Conservation (phyloP, 2,888 invertebrate species). For the Campaea margaritaria region DNA sequence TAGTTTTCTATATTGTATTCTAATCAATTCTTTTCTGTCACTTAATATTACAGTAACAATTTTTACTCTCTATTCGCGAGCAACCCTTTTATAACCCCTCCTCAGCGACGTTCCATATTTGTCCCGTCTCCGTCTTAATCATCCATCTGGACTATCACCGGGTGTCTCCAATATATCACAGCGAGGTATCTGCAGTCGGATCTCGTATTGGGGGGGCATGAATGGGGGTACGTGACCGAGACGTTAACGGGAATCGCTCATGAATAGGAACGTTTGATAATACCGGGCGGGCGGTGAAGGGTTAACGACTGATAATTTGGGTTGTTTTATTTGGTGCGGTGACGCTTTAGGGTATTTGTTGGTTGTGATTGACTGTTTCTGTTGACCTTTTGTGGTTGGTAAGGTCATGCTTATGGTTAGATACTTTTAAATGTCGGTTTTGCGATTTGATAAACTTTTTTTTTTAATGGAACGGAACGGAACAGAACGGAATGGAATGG, state of each 20-base stretch:
- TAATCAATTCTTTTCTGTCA: too few species aligned
- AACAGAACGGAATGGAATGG: too few species aligned
- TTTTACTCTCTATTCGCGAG: not conserved
- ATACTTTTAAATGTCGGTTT: too few species aligned
- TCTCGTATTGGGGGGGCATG: slow-evolving; percentile 52
- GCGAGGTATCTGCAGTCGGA: slow-evolving; percentile 48
- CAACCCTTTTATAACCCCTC: slow-evolving; percentile 17
- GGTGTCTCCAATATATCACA: slow-evolving; percentile 51
- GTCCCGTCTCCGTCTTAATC: slow-evolving; percentile 40
- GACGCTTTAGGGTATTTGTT: not conserved
- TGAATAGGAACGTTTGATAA: slow-evolving; percentile 44
- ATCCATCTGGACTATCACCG: slow-evolving; percentile 44
- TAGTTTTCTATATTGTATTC: too few species aligned
- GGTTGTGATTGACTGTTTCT: not conserved
- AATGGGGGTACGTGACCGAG: slow-evolving; percentile 56
- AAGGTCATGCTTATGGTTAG: too few species aligned
- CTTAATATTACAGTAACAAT: not conserved
- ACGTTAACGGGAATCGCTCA: slow-evolving; percentile 43
- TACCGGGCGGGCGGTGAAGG: slow-evolving; percentile 34
- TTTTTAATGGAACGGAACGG: too few species aligned
- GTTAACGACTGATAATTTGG: slow-evolving; percentile 41
- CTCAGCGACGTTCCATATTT: slow-evolving; percentile 34
- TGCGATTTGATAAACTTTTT: too few species aligned
- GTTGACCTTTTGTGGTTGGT: not conserved
- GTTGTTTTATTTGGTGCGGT: slow-evolving; percentile 34